Percentiles rank a stretch among this genome's conserved stretches.
These are phyloP conservation scores for Colossoma macropomum DNA, from an alignment of 2,113 vertebrate genomes.

Conservation along the genomic window DNA sequence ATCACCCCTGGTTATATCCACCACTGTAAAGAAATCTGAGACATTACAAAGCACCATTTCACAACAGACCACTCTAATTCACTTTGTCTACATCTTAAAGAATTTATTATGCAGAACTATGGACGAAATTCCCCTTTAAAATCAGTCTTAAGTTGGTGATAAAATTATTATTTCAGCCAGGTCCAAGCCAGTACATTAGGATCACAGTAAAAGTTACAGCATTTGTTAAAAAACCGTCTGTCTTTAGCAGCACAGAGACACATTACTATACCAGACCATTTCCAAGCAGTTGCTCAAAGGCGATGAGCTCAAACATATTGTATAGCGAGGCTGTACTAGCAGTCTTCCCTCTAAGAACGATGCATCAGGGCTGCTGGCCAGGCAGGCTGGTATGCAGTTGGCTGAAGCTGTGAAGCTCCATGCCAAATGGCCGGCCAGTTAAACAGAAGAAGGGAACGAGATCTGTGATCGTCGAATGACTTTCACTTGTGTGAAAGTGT, in stretches of 20 bases:
- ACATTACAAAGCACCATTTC: too few relatives aligned
- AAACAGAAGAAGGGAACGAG: slow-evolving; percentile 50
- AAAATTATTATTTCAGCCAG: too few relatives aligned
- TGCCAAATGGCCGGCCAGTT: slow-evolving; percentile 45
- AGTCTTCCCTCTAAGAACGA: neutral
- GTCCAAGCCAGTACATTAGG: too few relatives aligned
- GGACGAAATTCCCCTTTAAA: too few relatives aligned
- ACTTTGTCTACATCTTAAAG: too few relatives aligned
- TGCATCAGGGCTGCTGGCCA: neutral
- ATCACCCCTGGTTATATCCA: too few relatives aligned
- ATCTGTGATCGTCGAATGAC: slow-evolving; percentile 59
- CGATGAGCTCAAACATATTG: slow-evolving; percentile 1
- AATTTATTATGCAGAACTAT: too few relatives aligned
- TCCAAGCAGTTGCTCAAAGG: neutral
- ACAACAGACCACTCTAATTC: too few relatives aligned
- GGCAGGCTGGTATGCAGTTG: slow-evolving; percentile 61
- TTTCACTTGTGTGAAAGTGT: slow-evolving; percentile 65
- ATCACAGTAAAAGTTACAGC: too few relatives aligned
- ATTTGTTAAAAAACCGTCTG: neutral
- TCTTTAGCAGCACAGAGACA: too few relatives aligned
- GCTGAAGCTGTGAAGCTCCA: slow-evolving; percentile 48
- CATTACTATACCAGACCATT: neutral
- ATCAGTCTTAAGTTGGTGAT: too few relatives aligned
- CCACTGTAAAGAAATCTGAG: too few relatives aligned
- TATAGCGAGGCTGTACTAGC: neutral